A percentile compares a stretch with the other conserved stretches of the same genome.
phyloP scores from a whole-genome alignment of 1,140 invertebrate species.

The Macrosteles quadrilineatus region DNA sequence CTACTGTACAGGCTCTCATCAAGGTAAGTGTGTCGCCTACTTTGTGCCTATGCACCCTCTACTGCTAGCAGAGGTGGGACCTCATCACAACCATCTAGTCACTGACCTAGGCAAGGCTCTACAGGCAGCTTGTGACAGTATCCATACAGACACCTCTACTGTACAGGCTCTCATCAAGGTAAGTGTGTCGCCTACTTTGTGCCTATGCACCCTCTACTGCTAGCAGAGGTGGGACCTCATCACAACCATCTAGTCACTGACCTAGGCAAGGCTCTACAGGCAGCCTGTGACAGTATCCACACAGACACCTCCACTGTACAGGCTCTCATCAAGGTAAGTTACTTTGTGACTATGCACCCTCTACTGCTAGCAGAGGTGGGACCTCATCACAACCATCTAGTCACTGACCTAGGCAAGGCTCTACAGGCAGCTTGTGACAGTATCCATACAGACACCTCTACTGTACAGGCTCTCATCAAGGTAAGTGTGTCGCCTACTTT shows the following conservation, averaged over 20 bases:
- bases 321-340: slow-evolving; percentile 64
- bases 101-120: slow-evolving; percentile 65
- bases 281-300: slow-evolving; percentile 68
- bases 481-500: slow-evolving; percentile 73
- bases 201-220: slow-evolving; percentile 76
- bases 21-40: slow-evolving; percentile 68
- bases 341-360: slow-evolving; percentile 82
- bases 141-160: slow-evolving; percentile 67
- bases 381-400: slow-evolving; percentile 62
- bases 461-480: slow-evolving; percentile 63
- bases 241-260: slow-evolving; percentile 65
- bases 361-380: slow-evolving; percentile 64
- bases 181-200: slow-evolving; percentile 74
- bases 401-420: slow-evolving; percentile 64
- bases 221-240: slow-evolving; percentile 61
- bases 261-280: slow-evolving; percentile 61
- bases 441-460: slow-evolving; percentile 66
- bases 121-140: slow-evolving; percentile 66
- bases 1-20: slow-evolving; percentile 64
- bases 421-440: slow-evolving; percentile 68
- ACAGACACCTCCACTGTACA: slow-evolving; percentile 67
- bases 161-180: slow-evolving; percentile 64
- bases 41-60: slow-evolving; percentile 82
- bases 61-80: slow-evolving; percentile 60
- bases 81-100: slow-evolving; percentile 65